phyloP scores from a whole-genome alignment of 2,888 invertebrate genomes.

The Acanthosepion pharaonis region DNA sequence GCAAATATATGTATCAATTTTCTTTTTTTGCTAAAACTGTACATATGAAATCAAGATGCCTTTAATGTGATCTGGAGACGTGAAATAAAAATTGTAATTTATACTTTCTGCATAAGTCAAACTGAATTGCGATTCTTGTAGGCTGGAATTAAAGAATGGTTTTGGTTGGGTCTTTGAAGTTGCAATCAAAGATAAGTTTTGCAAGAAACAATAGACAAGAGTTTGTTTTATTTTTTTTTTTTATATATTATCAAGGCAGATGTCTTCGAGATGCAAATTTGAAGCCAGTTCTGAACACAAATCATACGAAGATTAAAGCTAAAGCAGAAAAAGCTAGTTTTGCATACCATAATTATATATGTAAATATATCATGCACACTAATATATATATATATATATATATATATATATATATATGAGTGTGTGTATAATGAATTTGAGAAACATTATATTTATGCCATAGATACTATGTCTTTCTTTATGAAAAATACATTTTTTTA shows the following conservation, averaged over 20 bases:
- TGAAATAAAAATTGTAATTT: conserved; percentile 33
- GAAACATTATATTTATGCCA: background rate
- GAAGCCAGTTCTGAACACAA: conserved; percentile 1
- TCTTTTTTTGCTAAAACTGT: background rate
- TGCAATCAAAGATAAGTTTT: conserved; percentile 33
- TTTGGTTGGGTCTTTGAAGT: conserved; percentile 13
- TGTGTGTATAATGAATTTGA: background rate
- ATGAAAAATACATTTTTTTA: too few species aligned
- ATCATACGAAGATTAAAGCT: background rate
- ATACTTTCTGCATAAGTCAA: background rate
- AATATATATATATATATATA: background rate
- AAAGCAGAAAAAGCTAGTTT: conserved; percentile 20
- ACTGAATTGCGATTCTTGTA: conserved; percentile 10
- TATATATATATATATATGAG: background rate
- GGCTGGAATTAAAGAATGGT: conserved; percentile 33
- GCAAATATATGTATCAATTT: background rate
- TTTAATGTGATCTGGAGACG: background rate
- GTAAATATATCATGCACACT: background rate
- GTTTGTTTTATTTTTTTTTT: background rate
- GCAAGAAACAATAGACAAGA: background rate
- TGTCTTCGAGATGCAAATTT: conserved; percentile 33
- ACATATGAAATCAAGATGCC: background rate
- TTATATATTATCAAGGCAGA: background rate
- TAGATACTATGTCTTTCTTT: too few species aligned
- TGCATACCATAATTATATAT: conserved; percentile 22